phyloP scores from a whole-genome alignment of 2,113 vertebrate genomes.

The Ciconia maguari region DNA sequence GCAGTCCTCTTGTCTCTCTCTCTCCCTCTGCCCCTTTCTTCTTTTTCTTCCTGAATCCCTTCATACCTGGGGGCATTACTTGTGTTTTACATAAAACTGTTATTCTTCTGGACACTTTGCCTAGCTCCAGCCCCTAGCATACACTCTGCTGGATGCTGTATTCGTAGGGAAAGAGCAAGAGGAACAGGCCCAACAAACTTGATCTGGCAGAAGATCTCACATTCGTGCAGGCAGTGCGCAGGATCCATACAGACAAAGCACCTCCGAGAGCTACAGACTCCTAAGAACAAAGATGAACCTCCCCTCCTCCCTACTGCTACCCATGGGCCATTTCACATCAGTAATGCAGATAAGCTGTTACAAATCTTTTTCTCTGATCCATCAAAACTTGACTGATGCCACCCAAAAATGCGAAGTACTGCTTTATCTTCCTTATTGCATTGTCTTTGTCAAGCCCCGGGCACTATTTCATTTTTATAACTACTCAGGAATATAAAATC shows the following conservation, averaged over 20 bases:
- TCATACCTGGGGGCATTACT: neutral
- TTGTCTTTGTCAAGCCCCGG: neutral
- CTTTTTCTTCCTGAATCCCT: neutral
- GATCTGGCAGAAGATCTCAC: neutral
- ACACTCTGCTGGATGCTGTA: neutral
- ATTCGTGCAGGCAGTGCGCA: fast-evolving
- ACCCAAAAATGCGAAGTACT: fast-evolving
- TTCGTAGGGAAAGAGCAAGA: neutral
- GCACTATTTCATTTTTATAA: neutral
- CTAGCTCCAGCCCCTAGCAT: neutral
- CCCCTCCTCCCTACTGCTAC: neutral
- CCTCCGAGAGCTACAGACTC: neutral
- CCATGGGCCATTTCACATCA: neutral
- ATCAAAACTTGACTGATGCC: neutral
- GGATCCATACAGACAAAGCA: neutral
- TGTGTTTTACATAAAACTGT: neutral
- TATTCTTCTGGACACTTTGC: neutral
- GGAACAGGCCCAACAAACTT: neutral
- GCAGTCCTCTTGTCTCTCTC: neutral
- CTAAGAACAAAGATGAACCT: neutral
- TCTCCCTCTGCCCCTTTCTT: no score
- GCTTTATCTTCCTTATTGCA: neutral
- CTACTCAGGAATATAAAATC: neutral
- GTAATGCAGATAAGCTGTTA: fast-evolving
- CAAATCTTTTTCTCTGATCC: neutral